Evolutionary conservation across 2,888 invertebrate species (phyloP).

Genomic region (Dasysyrphus albostriatus): DNA sequence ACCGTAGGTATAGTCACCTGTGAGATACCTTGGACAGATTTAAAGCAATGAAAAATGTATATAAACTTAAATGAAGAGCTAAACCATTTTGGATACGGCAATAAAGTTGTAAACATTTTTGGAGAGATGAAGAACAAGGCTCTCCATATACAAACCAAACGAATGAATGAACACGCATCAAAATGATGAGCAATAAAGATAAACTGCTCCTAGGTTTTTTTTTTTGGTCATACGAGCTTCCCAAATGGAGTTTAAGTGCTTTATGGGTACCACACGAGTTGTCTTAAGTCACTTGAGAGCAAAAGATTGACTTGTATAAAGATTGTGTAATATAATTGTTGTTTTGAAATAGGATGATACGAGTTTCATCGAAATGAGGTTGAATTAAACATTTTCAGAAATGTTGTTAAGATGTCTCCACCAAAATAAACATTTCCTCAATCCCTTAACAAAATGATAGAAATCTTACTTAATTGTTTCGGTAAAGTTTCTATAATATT

Average conservation of each 20-base stretch:
- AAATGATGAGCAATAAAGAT: constrained; percentile 41
- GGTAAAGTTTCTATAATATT: background rate
- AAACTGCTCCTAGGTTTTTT: background rate
- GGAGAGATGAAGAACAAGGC: background rate
- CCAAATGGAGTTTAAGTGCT: constrained; percentile 18
- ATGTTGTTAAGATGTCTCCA: background rate
- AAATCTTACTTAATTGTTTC: no score
- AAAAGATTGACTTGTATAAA: background rate
- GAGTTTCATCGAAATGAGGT: background rate
- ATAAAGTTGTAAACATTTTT: constrained; percentile 33
- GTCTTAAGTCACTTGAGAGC: background rate
- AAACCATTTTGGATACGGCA: constrained; percentile 16
- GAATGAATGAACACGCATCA: background rate
- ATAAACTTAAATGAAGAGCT: constrained; percentile 10
- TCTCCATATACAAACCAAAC: background rate
- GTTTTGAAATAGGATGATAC: background rate
- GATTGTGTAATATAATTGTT: constrained; percentile 15
- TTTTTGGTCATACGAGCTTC: constrained; percentile 16
- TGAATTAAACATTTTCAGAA: background rate
- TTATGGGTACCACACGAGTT: constrained; percentile 4
- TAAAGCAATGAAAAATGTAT: constrained; percentile 3
- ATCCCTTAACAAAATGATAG: background rate
- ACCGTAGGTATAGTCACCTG: background rate
- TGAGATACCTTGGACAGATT: background rate
- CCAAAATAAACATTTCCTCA: background rate